These are phyloP conservation scores for Ptychochromis oligacanthus DNA, from an alignment of 2,113 vertebrate genomes.

Conservation along the genomic window DNA sequence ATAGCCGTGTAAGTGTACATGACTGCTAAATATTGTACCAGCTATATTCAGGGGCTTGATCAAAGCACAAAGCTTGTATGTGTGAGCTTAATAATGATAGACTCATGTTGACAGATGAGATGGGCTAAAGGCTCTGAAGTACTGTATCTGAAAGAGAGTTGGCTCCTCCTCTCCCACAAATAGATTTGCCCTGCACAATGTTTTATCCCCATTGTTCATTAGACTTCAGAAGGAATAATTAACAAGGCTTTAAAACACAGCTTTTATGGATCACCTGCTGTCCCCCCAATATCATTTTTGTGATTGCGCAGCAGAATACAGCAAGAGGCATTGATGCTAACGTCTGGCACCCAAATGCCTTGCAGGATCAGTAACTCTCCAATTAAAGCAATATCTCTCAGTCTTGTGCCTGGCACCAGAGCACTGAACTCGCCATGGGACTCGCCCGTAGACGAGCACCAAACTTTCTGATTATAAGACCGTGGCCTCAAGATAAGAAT, in stretches of 20 bases:
- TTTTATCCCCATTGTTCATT: constrained; percentile 83
- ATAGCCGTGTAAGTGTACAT: constrained; percentile 36
- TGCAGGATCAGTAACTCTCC: constrained; percentile 81
- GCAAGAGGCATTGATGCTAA: constrained; percentile 77
- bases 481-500: constrained; percentile 59
- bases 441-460: constrained; percentile 54
- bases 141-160: constrained; percentile 47
- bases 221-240: constrained; percentile 85
- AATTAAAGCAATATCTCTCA: constrained; percentile 81
- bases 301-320: constrained; percentile 83
- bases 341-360: constrained; percentile 79
- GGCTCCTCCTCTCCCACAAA: constrained; percentile 63
- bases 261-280: constrained; percentile 87
- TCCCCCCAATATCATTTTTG: constrained; percentile 84
- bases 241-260: constrained; percentile 85
- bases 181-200: constrained; percentile 70
- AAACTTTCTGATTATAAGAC: constrained; percentile 60
- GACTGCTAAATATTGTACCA: constrained; percentile 58
- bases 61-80: constrained; percentile 49
- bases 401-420: constrained; percentile 66
- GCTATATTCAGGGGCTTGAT: constrained; percentile 47
- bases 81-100: constrained; percentile 51
- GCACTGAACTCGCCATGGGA: constrained; percentile 66
- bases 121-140: constrained; percentile 63
- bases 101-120: constrained; percentile 63